phyloP scores from a whole-genome alignment of 1,140 invertebrate genomes.

The Bacillus rossius region DNA sequence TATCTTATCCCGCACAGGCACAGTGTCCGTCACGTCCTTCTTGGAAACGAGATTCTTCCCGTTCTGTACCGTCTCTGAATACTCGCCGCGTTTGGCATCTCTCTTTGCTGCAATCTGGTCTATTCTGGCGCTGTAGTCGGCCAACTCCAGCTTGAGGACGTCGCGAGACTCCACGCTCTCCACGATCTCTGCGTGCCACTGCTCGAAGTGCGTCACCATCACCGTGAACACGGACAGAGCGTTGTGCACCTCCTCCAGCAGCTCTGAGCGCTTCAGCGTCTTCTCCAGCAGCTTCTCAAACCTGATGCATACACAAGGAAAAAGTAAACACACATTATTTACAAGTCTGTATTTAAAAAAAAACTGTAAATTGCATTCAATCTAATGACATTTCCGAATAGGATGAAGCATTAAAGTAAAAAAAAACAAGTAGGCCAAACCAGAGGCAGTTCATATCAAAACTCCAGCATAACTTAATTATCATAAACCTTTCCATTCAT shows the following conservation, averaged over 20 bases:
- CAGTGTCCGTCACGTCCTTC: slow-evolving; percentile 85
- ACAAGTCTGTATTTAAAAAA: too few relatives aligned
- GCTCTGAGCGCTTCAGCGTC: slow-evolving; percentile 67
- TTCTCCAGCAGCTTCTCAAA: slow-evolving; percentile 83
- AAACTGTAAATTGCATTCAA: too few relatives aligned
- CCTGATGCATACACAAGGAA: slow-evolving; percentile 36
- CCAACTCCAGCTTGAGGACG: slow-evolving; percentile 56
- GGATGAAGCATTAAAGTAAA: too few relatives aligned
- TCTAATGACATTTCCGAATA: too few relatives aligned
- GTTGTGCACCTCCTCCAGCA: slow-evolving; percentile 73
- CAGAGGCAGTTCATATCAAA: too few relatives aligned
- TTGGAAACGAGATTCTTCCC: slow-evolving; percentile 82
- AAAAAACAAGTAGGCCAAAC: too few relatives aligned
- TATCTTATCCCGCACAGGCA: slow-evolving; percentile 76
- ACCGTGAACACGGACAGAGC: slow-evolving; percentile 66
- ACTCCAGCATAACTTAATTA: too few relatives aligned
- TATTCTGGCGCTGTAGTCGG: slow-evolving; percentile 63
- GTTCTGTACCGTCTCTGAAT: slow-evolving; percentile 71
- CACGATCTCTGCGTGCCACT: slow-evolving; percentile 63
- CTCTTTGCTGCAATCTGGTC: slow-evolving; percentile 45
- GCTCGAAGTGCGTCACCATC: slow-evolving; percentile 60
- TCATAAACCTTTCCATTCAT: too few relatives aligned
- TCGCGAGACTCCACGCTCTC: slow-evolving; percentile 72
- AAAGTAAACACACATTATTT: too few relatives aligned
- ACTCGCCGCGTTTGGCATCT: slow-evolving; percentile 50